These are phyloP conservation scores for Eolophus roseicapilla DNA, from an alignment of 2,113 vertebrate species.

Conservation along the genomic window DNA sequence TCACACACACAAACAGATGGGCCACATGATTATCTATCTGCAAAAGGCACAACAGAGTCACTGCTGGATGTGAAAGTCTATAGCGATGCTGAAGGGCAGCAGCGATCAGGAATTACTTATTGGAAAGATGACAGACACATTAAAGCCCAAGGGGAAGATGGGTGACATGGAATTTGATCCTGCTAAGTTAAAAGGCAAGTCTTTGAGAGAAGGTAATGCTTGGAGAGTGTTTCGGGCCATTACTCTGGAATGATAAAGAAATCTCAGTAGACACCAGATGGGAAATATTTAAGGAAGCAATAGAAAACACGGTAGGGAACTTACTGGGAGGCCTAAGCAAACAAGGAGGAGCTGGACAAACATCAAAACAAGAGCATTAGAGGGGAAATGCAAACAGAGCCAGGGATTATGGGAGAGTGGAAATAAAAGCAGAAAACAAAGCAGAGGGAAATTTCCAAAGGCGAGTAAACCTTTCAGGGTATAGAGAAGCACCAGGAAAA, in stretches of 20 bases:
- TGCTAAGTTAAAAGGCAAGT: not conserved
- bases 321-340: slow-evolving; percentile 54
- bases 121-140: not conserved
- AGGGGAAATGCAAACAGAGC: slow-evolving; percentile 40
- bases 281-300: slow-evolving; percentile 60
- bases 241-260: slow-evolving; percentile 15
- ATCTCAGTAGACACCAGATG: slow-evolving; percentile 47
- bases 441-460: slow-evolving; percentile 15
- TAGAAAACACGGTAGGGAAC: slow-evolving; percentile 40
- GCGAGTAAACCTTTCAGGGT: not conserved
- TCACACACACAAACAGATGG: not conserved
- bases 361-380: slow-evolving; percentile 56
- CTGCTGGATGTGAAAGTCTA: slow-evolving; percentile 12
- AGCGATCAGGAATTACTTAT: not conserved
- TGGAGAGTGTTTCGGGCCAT: slow-evolving; percentile 30
- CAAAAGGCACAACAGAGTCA: not conserved
- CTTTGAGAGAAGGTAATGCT: not conserved
- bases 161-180: slow-evolving; percentile 32
- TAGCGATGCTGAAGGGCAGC: not conserved
- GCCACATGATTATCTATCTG: not conserved
- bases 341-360: slow-evolving; percentile 62
- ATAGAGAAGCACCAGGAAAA: not conserved
- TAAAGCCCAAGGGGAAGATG: slow-evolving; percentile 6
- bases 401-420: slow-evolving; percentile 22
- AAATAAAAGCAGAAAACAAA: slow-evolving; percentile 47